Percentiles rank a stretch among this genome's conserved stretches.
These are phyloP conservation scores for Enchytraeus crypticus DNA, from an alignment of 2,888 invertebrate species.

Conservation along the genomic window DNA sequence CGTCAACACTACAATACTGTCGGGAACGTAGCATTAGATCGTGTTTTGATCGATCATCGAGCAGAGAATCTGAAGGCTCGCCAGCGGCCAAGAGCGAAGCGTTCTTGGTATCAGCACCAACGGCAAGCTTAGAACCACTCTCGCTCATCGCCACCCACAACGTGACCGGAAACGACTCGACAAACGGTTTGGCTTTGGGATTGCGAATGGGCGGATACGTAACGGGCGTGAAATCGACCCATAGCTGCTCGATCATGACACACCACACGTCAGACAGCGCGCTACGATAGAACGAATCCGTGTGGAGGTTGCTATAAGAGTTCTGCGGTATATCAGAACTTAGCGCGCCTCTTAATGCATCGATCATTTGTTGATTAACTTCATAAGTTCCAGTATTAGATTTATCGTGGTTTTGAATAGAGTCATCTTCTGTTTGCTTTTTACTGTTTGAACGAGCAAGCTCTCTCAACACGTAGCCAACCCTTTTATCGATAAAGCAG, in stretches of 20 bases:
- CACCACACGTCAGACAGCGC: conserved; percentile 74
- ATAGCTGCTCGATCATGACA: conserved; percentile 75
- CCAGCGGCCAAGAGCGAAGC: not conserved
- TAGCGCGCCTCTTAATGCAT: no score
- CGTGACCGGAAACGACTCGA: conserved; percentile 60
- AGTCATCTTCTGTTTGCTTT: no score
- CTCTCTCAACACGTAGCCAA: not conserved
- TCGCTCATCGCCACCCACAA: conserved; percentile 60
- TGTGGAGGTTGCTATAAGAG: conserved; percentile 23
- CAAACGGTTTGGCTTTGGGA: conserved; percentile 45
- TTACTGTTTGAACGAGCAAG: no score
- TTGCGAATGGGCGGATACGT: conserved; percentile 54
- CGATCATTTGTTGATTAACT: no score
- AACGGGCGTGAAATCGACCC: conserved; percentile 83
- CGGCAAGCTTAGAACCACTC: not conserved
- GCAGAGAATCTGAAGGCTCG: no score
- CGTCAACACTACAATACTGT: not conserved
- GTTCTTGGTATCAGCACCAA: not conserved
- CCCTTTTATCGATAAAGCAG: not conserved
- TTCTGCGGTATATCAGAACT: no score
- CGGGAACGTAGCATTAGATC: not conserved
- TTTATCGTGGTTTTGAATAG: no score
- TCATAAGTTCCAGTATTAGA: no score
- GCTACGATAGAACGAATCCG: conserved; percentile 34
- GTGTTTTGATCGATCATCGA: not conserved